Evolutionary conservation across 2,797 vertebrate genomes (phyloP).

Genomic region (Clamator glandarius): DNA sequence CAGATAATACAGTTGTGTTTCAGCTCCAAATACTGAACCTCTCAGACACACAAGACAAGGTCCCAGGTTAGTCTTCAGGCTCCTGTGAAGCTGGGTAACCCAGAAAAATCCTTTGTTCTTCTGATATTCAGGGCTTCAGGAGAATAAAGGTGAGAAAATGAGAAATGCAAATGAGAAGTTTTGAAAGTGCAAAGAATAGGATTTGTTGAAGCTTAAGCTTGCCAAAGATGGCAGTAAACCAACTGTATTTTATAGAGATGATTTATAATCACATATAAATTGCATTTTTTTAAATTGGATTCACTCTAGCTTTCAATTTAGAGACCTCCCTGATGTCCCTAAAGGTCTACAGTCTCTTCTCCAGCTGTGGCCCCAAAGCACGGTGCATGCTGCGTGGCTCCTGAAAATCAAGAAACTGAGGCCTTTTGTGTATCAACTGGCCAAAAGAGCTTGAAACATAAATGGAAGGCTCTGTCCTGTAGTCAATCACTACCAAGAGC

Average conservation of each 20-base stretch:
- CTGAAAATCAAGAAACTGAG: background rate
- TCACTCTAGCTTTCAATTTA: slow-evolving; percentile 2
- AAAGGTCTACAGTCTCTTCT: background rate
- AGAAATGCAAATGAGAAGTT: slow-evolving; percentile 30
- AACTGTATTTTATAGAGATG: slow-evolving; percentile 24
- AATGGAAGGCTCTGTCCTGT: background rate
- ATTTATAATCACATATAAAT: slow-evolving; percentile 25
- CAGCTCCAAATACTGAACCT: background rate
- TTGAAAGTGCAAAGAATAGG: background rate
- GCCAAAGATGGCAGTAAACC: slow-evolving; percentile 14
- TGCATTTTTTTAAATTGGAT: background rate
- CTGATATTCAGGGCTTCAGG: slow-evolving; percentile 5
- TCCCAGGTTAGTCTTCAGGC: background rate
- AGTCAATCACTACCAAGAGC: background rate
- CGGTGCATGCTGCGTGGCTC: background rate
- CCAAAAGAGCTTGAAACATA: background rate
- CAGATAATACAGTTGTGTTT: slow-evolving; percentile 1
- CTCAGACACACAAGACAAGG: background rate
- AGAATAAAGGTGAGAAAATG: slow-evolving; percentile 43
- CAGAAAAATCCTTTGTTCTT: slow-evolving; percentile 34
- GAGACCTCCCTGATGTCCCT: background rate
- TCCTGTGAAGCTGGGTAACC: background rate
- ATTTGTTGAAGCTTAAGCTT: background rate
- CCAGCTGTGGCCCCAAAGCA: background rate
- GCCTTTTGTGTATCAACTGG: background rate